phyloP scores from a whole-genome alignment of 2,888 invertebrate species.

The Sipha maydis region DNA sequence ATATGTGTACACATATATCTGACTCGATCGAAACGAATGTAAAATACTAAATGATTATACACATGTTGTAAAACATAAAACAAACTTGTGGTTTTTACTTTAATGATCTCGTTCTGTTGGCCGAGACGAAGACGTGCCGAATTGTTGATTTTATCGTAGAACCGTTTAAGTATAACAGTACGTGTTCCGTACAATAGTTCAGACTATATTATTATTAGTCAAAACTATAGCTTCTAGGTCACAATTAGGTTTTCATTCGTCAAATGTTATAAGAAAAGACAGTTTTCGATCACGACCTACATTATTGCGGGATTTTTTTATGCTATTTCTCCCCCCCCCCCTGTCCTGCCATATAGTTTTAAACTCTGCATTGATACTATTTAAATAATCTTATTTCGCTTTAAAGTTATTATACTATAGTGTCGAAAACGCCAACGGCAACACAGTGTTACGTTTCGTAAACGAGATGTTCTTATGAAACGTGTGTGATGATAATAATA shows the following conservation, averaged over 20 bases:
- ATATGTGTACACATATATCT: constrained; percentile 1
- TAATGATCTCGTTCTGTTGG: background rate
- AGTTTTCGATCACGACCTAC: background rate
- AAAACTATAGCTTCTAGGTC: background rate
- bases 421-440: too few species aligned
- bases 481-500: too few species aligned
- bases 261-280: background rate
- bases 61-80: background rate
- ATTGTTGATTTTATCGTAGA: background rate
- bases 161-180: background rate
- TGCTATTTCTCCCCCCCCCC: background rate
- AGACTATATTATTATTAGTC: too few species aligned
- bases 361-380: too few species aligned
- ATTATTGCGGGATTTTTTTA: background rate
- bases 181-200: background rate
- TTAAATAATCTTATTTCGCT: too few species aligned
- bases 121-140: background rate
- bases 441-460: too few species aligned
- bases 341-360: background rate
- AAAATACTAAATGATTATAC: background rate
- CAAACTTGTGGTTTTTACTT: background rate
- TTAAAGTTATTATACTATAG: too few species aligned
- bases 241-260: background rate
- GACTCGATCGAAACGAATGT: background rate
- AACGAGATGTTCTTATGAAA: too few species aligned